These are phyloP conservation scores for Onychomys torridus DNA, from an alignment of 2,797 vertebrate genomes.

Conservation along the genomic window DNA sequence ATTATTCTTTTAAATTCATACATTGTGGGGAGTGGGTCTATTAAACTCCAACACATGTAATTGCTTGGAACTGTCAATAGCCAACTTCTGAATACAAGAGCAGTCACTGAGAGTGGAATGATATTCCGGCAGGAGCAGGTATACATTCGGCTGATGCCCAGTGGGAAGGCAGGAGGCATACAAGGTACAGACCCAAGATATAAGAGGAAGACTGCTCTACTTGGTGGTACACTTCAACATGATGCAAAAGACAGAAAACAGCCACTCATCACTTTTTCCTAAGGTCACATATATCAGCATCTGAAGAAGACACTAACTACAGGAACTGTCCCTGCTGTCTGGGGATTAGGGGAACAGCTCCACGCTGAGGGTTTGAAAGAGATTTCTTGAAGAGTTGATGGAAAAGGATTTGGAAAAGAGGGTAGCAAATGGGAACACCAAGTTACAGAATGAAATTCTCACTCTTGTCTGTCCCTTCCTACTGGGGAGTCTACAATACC, in stretches of 20 bases:
- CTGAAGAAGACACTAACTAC: background rate
- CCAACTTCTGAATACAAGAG: slow-evolving; percentile 69
- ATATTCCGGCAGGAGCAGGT: slow-evolving; percentile 19
- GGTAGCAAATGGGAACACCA: background rate
- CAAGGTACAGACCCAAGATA: slow-evolving; percentile 35
- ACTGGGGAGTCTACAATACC: background rate
- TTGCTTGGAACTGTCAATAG: slow-evolving; percentile 48
- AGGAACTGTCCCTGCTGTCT: background rate
- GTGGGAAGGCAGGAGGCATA: slow-evolving; percentile 26
- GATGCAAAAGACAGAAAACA: slow-evolving; percentile 35
- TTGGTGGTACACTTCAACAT: background rate
- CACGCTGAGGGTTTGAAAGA: background rate
- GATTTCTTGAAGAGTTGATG: background rate
- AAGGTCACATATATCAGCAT: background rate
- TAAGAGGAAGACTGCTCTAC: slow-evolving; percentile 43
- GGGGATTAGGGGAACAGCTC: background rate
- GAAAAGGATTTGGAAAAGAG: background rate
- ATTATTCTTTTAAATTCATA: slow-evolving; percentile 41
- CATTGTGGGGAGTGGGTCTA: background rate
- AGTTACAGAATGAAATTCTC: background rate
- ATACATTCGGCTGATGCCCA: slow-evolving; percentile 52
- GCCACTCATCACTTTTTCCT: slow-evolving; percentile 31
- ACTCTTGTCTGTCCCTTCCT: background rate
- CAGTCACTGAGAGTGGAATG: slow-evolving; percentile 38
- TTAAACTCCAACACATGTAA: slow-evolving; percentile 46